Base-by-base conservation (phyloP, 2,888 invertebrate genomes). In the Eutolmus rufibarbis region DNA sequence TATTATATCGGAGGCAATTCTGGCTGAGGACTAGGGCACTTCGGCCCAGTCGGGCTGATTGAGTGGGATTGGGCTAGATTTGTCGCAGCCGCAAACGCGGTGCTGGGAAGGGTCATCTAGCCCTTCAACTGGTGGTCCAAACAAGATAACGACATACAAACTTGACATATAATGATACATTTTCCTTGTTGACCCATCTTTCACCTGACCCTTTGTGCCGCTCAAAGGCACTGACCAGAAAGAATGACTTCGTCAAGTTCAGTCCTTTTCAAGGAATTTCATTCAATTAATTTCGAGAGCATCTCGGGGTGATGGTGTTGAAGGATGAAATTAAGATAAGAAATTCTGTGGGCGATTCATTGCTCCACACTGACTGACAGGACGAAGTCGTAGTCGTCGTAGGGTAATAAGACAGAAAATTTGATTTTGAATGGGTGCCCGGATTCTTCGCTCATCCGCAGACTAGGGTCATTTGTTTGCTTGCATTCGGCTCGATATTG, bases 311-410 rank as follows among this genome's bases (percentile, higher is more conserved):
- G 86, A 76, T 87, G 74, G 79, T 84, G 74, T 28, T 87, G 81
- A 82, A 87, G 87, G 81, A 82, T 82, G 74, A 87, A 79, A 76
- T 84, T 76, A 87, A 81, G 81, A 87, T 87, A 84, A 81, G 66
- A 66, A 74, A 81, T 87, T 57, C 40, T 37, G 28, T 74, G 76
- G 82, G 46, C 19, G 87, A 74, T 84, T 84, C 74, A 82, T 37
- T 81, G 81, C 84, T 19, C n/a, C 76, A 14, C 40, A 66, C 19
- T 37, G 16, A 14, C 37, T 37, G 57, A 74, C 40, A 84, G 57
- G 23, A 66, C 51, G 43, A 19, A 40, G 28, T 23, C 28, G 66
- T 19, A n/a, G 16, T 23, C 40, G 34, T 9, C 43, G n/a, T 40
- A 37, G 57, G 66, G 84, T 57, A 84, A 84, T 84, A 51, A 74